Conservation (phyloP, 2,888 invertebrate genomes). For the Thelaira solivaga region DNA sequence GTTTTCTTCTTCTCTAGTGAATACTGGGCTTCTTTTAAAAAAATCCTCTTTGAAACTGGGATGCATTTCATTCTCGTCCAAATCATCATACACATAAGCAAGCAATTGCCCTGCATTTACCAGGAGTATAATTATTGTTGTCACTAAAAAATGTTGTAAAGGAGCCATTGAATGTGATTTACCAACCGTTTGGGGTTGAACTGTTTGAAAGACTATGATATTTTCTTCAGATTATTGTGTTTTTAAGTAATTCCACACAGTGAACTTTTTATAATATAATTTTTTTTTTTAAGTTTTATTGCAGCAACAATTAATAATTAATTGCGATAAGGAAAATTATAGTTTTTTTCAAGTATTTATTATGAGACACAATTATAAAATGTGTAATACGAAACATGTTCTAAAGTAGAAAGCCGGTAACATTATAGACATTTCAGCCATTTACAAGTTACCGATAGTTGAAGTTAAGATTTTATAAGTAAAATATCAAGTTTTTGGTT, state of each 20-base stretch:
- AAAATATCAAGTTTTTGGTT: too few species aligned
- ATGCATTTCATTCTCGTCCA: constrained; percentile 56
- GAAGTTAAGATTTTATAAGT: too few species aligned
- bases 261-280: too few species aligned
- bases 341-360: too few species aligned
- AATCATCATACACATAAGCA: neutral
- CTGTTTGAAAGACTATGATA: constrained; percentile 1
- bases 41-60: constrained; percentile 34
- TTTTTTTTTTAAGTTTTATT: too few species aligned
- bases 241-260: constrained; percentile 40
- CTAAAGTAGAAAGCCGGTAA: too few species aligned
- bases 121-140: neutral
- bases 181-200: neutral
- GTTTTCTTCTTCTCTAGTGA: neutral
- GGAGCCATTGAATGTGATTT: neutral
- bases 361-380: too few species aligned
- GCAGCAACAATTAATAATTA: too few species aligned
- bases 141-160: neutral
- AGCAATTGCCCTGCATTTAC: neutral
- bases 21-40: rapidly evolving
- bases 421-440: too few species aligned
- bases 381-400: too few species aligned
- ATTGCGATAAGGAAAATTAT: neutral
- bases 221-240: neutral
- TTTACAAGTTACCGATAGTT: too few species aligned